Base-by-base conservation (phyloP, 2,797 vertebrate species). In the Sarcophilus harrisii region DNA sequence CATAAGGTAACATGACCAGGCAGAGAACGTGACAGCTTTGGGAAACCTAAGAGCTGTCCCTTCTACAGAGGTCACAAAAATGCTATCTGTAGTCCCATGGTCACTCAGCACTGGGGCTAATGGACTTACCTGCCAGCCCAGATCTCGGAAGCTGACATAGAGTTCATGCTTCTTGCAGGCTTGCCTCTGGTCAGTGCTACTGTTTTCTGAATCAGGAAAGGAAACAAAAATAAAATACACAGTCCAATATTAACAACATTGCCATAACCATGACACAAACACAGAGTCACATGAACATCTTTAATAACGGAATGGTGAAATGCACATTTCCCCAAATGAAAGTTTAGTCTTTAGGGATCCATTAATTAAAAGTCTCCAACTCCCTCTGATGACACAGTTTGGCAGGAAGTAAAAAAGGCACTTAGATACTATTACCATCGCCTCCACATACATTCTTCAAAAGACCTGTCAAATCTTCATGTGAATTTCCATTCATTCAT, bases 91-190 rank as follows among this genome's bases (percentile, higher is more conserved):
- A 32, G 12, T 14, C 29, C 5, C 45, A 0, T 16, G 38, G 60
- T 45, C 91, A 45, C 59, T 92, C 27, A 90, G 87, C 94, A 9
- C 11, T 55, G 29, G 49, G 52, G 13, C 28, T 52, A 89, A 54
- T 14, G 16, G 89, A 45, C 98, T 97, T 99, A 99, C 99, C 99
- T 99, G 99, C 99, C 99, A 99, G 95, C 99, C 99, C 97, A 99
- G 99, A 98, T 99, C 99, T n/a, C 99, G 99, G 99, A 99, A 99
- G 97, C 99, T 99, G 98, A 99, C 99, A 16, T 99, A 99, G 94
- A 99, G 99, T 98, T 99, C 99, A 0, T 99, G 99, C 98, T 99
- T 99, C 99, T 99, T 99, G 97, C 99, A 99, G n/a, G 99, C 99
- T 98, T 99, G 99, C 95, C 99, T 98, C 99, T 99, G 99, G 98